These are phyloP conservation scores for Tenualosa ilisha DNA, from an alignment of 2,797 vertebrate species.

Conservation along the genomic window DNA sequence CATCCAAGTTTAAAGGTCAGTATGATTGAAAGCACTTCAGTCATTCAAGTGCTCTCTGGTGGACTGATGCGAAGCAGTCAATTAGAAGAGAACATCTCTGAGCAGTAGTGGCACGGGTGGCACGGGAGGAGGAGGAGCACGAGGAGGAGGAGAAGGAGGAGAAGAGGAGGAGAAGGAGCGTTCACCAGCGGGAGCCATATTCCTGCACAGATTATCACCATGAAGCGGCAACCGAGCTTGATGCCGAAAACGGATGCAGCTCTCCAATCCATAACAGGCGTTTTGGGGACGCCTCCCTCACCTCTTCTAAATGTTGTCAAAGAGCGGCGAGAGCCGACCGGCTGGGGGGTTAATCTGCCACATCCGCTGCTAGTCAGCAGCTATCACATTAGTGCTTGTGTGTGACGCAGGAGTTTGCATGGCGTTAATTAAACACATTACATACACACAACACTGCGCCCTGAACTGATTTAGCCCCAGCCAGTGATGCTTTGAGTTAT, in stretches of 20 bases:
- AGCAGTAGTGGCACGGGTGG: neutral
- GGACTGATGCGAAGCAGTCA: neutral
- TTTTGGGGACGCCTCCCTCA: neutral
- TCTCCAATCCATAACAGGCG: neutral
- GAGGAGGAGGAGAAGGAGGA: neutral
- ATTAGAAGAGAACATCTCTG: neutral
- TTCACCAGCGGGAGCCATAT: neutral
- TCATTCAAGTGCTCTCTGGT: neutral
- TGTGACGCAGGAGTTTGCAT: neutral
- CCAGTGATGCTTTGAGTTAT: neutral
- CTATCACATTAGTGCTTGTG: neutral
- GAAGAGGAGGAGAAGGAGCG: neutral
- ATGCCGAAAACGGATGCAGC: neutral
- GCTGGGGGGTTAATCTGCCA: neutral
- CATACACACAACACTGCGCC: neutral
- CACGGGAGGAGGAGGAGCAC: neutral
- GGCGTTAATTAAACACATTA: constrained; percentile 16
- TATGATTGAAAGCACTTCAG: neutral
- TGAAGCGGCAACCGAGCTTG: neutral
- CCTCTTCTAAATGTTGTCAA: neutral
- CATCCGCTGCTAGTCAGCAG: neutral
- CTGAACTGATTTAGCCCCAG: neutral
- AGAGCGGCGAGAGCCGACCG: neutral
- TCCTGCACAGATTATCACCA: neutral
- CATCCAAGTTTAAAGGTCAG: neutral